phyloP scores from a whole-genome alignment of 2,113 vertebrate genomes.

The Odocoileus virginianus region DNA sequence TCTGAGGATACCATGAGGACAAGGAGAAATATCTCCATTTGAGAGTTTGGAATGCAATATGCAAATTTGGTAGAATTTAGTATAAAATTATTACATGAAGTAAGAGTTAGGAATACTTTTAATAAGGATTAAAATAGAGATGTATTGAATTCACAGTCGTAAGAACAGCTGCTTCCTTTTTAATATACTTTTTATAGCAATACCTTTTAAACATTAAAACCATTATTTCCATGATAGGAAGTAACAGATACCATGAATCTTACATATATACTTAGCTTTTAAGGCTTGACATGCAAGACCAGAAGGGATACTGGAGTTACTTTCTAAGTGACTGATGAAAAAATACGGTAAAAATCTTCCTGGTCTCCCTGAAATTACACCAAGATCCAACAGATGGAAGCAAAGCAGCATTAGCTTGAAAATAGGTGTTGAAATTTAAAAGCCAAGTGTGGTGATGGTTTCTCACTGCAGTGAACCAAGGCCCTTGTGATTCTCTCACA shows the following conservation, averaged over 20 bases:
- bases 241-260: not conserved
- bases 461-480: not conserved
- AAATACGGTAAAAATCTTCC: not conserved
- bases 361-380: not conserved
- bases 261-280: not conserved
- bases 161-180: not conserved
- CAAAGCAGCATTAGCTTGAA: not conserved
- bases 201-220: slow-evolving; percentile 29
- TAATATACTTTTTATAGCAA: not conserved
- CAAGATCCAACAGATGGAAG: not conserved
- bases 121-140: not conserved
- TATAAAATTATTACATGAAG: not conserved
- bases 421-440: not conserved
- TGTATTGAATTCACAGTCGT: not conserved
- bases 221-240: not conserved
- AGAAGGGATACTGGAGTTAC: not conserved
- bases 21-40: not conserved
- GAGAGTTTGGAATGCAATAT: not conserved
- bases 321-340: not conserved
- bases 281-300: not conserved
- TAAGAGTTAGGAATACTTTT: not conserved
- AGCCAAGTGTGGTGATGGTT: not conserved
- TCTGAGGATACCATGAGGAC: not conserved
- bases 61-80: not conserved
- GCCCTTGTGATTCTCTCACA: not conserved